phyloP scores from a whole-genome alignment of 1,140 invertebrate genomes.

The Diachasmimorpha longicaudata region DNA sequence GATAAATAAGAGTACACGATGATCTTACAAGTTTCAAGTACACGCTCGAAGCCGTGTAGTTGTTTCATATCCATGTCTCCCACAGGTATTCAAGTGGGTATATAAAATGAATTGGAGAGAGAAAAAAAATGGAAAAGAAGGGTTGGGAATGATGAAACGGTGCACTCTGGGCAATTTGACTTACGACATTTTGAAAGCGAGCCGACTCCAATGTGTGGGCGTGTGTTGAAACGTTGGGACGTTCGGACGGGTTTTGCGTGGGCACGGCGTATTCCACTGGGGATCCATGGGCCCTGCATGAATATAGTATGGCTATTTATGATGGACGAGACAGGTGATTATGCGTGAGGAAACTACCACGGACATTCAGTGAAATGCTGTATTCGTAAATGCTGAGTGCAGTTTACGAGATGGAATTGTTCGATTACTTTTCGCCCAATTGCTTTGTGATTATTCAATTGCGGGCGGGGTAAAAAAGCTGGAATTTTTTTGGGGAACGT shows the following conservation, averaged over 20 bases:
- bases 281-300: conserved; percentile 20
- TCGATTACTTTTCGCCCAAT: background rate
- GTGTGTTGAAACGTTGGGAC: conserved; percentile 60
- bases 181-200: conserved; percentile 60
- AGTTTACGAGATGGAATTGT: background rate
- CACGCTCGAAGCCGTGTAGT: background rate
- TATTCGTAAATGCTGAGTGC: background rate
- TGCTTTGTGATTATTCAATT: background rate
- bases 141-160: conserved; percentile 49
- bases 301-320: conserved; percentile 39
- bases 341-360: conserved; percentile 58
- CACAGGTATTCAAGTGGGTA: background rate
- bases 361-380: conserved; percentile 18
- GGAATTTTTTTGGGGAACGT: too few relatives aligned
- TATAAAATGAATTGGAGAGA: background rate
- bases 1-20: conserved; percentile 8
- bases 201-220: conserved; percentile 54
- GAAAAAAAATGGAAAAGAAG: background rate
- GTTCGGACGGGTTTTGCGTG: conserved; percentile 59
- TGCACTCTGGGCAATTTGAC: conserved; percentile 57
- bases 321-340: conserved; percentile 63
- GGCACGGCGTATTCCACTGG: conserved; percentile 57
- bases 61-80: background rate
- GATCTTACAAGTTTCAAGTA: conserved; percentile 3
- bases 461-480: background rate